Conservation (phyloP, 2,113 vertebrate genomes). For the Equus quagga region DNA sequence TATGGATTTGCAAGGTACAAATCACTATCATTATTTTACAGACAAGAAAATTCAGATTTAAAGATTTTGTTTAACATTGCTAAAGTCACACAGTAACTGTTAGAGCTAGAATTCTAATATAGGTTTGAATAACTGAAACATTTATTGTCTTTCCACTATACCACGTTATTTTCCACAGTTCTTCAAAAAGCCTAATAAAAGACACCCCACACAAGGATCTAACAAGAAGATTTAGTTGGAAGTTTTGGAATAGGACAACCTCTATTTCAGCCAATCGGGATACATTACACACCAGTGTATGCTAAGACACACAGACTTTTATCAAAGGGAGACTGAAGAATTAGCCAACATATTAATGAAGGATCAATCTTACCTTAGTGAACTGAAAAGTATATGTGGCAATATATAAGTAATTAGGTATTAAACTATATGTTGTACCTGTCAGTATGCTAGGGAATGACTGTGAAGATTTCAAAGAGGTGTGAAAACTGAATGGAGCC, state of each 20-base stretch:
- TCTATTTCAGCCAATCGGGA: not conserved
- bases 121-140: not conserved
- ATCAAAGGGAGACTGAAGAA: not conserved
- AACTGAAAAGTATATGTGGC: not conserved
- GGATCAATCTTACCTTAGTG: not conserved
- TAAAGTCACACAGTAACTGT: not conserved
- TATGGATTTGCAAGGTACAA: not conserved
- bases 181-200: not conserved
- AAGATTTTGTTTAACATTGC: not conserved
- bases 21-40: not conserved
- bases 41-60: not conserved
- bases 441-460: not conserved
- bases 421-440: not conserved
- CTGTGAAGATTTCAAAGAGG: not conserved
- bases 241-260: not conserved
- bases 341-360: not conserved
- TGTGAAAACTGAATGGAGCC: not conserved
- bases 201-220: not conserved
- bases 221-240: not conserved
- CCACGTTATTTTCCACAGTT: not conserved
- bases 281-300: not conserved
- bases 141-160: not conserved
- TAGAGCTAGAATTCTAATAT: not conserved
- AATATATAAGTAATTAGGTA: not conserved
- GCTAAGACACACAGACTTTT: not conserved